Conservation (phyloP, 2,113 vertebrate genomes). For the Beaufortia kweichowensis region DNA sequence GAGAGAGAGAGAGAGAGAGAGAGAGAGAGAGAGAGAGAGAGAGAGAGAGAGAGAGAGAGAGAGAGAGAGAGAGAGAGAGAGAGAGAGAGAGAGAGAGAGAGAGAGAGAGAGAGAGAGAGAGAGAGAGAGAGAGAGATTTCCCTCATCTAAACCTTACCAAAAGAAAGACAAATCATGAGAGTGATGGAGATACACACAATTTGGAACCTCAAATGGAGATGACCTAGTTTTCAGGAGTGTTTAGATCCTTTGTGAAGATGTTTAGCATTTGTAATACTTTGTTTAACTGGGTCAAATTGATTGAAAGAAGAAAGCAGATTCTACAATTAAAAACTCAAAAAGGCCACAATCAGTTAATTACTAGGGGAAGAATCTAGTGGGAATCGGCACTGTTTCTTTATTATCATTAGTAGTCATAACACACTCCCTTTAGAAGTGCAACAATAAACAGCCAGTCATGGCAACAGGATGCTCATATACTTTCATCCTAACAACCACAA, state of each 20-base stretch:
- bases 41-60: neutral
- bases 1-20: neutral
- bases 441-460: neutral
- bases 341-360: conserved; percentile 2
- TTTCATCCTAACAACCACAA: neutral
- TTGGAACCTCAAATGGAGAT: conserved; percentile 21
- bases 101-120: conserved; percentile 15
- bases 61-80: neutral
- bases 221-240: conserved; percentile 43
- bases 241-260: conserved; percentile 35
- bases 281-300: conserved; percentile 53
- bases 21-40: neutral
- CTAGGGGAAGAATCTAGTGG: neutral
- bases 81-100: neutral
- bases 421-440: neutral
- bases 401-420: conserved; percentile 18
- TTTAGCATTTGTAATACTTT: conserved; percentile 34
- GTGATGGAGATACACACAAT: neutral
- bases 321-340: neutral
- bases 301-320: conserved; percentile 20
- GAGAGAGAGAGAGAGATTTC: neutral
- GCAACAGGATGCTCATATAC: conserved; percentile 2
- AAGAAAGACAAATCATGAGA: neutral
- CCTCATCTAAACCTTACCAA: conserved; percentile 20
- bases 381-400: conserved; percentile 10